These are phyloP conservation scores for Agraylea sexmaculata DNA, from an alignment of 1,140 invertebrate species.

Conservation along the genomic window DNA sequence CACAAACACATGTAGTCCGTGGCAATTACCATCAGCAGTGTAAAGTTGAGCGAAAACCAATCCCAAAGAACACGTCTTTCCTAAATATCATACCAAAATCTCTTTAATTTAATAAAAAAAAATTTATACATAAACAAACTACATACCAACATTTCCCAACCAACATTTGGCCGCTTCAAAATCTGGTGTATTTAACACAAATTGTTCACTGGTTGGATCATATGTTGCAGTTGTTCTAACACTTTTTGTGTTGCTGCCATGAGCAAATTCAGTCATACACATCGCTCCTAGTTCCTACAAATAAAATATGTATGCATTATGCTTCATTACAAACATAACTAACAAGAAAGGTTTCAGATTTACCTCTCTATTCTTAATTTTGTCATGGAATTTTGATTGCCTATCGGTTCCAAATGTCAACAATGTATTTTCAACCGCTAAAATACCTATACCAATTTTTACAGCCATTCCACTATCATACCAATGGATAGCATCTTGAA, in stretches of 20 bases:
- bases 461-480: slow-evolving; percentile 54
- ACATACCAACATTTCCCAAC: slow-evolving; percentile 76
- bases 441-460: slow-evolving; percentile 51
- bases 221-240: slow-evolving; percentile 84
- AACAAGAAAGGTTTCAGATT: slow-evolving; percentile 21
- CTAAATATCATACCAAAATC: no score
- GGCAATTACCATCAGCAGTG: slow-evolving; percentile 58
- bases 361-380: slow-evolving; percentile 55
- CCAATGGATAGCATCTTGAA: slow-evolving; percentile 54
- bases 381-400: slow-evolving; percentile 58
- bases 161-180: slow-evolving; percentile 93
- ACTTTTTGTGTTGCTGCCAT: slow-evolving; percentile 85
- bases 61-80: no score
- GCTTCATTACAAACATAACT: no score
- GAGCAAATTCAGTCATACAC: slow-evolving; percentile 82
- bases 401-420: slow-evolving; percentile 61
- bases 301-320: slow-evolving; percentile 14
- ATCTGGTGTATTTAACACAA: slow-evolving; percentile 81
- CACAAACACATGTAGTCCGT: slow-evolving; percentile 71
- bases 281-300: slow-evolving; percentile 68
- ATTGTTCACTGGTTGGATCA: slow-evolving; percentile 61
- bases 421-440: slow-evolving; percentile 56
- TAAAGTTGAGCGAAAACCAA: no score
- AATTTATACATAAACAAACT: slow-evolving; percentile 1
- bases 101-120: not conserved